These are phyloP conservation scores for Drosophila quadrilineata DNA, from an alignment of 1,140 invertebrate genomes.

Conservation along the genomic window DNA sequence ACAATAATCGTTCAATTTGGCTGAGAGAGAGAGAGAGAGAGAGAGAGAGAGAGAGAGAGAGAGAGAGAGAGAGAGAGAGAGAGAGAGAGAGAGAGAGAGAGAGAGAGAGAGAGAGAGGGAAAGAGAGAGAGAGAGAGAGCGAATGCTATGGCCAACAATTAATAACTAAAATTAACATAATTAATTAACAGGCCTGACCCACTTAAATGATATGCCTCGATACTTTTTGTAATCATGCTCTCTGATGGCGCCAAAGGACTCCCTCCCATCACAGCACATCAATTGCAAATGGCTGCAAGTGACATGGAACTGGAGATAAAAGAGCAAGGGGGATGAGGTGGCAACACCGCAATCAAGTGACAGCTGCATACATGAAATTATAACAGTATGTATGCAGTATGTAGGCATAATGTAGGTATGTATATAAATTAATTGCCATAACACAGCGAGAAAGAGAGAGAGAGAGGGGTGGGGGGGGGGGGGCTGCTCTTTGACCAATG, in stretches of 20 bases:
- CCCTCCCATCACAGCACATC: conserved; percentile 9
- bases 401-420: neutral
- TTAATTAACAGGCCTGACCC: conserved; percentile 23
- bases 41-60: no score
- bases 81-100: no score
- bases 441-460: no score
- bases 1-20: conserved; percentile 23
- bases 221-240: neutral
- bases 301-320: no score
- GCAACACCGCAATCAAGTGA: neutral
- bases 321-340: neutral
- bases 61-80: no score
- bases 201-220: conserved; percentile 19
- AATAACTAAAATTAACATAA: conserved; percentile 31
- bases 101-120: no score
- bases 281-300: conserved; percentile 12
- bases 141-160: conserved; percentile 7
- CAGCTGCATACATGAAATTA: neutral
- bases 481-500: no score
- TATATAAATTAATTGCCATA: neutral
- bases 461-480: no score
- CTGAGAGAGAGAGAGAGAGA: no score
- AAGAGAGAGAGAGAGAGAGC: no score
- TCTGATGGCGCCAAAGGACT: neutral
- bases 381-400: neutral